A percentile compares a stretch with the other conserved stretches of the same genome.
These are phyloP conservation scores for Scortum barcoo DNA, from an alignment of 2,113 vertebrate species.

Conservation along the genomic window DNA sequence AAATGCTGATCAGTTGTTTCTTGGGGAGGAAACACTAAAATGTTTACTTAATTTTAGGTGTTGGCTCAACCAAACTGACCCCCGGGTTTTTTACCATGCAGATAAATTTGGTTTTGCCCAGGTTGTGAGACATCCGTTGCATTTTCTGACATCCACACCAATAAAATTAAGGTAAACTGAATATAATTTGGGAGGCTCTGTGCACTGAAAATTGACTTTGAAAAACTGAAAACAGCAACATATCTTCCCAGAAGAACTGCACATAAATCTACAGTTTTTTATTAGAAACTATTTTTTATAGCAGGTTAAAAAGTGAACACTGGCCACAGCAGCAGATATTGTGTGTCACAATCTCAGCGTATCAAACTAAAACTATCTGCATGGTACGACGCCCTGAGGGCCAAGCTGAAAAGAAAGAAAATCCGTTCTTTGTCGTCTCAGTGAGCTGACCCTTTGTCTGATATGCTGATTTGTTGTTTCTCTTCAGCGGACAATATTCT, in stretches of 20 bases:
- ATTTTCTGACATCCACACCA: background rate
- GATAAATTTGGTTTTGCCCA: background rate
- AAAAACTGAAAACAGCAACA: background rate
- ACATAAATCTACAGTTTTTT: background rate
- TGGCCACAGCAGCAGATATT: background rate
- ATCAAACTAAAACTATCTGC: background rate
- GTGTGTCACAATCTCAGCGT: no score
- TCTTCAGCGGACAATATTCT: conserved; percentile 10
- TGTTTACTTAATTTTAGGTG: background rate
- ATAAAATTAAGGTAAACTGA: background rate
- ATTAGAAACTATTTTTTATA: background rate
- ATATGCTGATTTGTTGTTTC: background rate
- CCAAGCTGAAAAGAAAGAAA: background rate
- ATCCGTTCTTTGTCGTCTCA: background rate
- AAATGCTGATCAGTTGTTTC: conserved; percentile 4
- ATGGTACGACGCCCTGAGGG: background rate
- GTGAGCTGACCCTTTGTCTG: background rate
- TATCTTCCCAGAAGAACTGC: background rate
- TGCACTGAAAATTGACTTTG: background rate
- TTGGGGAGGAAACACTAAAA: background rate
- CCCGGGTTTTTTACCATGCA: background rate
- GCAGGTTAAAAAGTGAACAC: background rate
- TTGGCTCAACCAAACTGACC: background rate
- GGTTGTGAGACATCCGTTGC: background rate
- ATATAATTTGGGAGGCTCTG: background rate